Evolutionary conservation across 2,888 invertebrate species (phyloP).

Genomic region (Pyrochroa serraticornis): DNA sequence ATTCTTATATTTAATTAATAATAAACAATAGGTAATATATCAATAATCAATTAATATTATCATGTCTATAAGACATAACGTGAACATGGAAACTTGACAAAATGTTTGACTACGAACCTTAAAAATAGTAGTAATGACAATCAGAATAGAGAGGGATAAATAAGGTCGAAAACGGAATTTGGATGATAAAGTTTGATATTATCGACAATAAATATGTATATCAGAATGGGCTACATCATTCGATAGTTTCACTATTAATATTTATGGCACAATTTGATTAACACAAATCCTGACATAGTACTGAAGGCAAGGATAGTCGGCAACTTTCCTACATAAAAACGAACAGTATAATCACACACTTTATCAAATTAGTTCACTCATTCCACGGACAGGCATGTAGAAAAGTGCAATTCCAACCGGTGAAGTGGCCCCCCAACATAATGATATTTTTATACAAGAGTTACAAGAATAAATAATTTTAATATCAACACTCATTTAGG

Average conservation of each 20-base stretch:
- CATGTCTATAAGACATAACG: conserved; percentile 57
- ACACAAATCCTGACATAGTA: conserved; percentile 39
- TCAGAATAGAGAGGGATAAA: conserved; percentile 6
- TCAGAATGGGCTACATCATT: conserved; percentile 22
- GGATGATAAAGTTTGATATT: conserved; percentile 26
- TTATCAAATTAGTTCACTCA: conserved; percentile 57
- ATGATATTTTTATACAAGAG: conserved; percentile 50
- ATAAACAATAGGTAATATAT: conserved; percentile 59
- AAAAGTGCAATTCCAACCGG: conserved; percentile 37
- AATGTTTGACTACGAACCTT: conserved; percentile 54
- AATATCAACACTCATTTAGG: conserved; percentile 47
- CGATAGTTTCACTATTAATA: conserved; percentile 1
- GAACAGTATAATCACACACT: conserved; percentile 54
- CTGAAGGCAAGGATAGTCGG: conserved; percentile 54
- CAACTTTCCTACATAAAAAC: conserved; percentile 39
- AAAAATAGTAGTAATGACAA: conserved; percentile 11
- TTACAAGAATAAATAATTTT: conserved; percentile 53
- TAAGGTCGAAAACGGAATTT: conserved; percentile 39
- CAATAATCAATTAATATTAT: conserved; percentile 50
- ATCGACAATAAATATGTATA: conserved; percentile 17
- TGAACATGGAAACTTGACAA: conserved; percentile 58
- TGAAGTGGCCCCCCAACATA: conserved; percentile 46
- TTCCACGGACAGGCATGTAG: conserved; percentile 50
- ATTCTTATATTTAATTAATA: conserved; percentile 59
- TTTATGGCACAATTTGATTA: conserved; percentile 46